phyloP scores from a whole-genome alignment of 2,113 vertebrate species.

The Neolamprologus devosi region DNA sequence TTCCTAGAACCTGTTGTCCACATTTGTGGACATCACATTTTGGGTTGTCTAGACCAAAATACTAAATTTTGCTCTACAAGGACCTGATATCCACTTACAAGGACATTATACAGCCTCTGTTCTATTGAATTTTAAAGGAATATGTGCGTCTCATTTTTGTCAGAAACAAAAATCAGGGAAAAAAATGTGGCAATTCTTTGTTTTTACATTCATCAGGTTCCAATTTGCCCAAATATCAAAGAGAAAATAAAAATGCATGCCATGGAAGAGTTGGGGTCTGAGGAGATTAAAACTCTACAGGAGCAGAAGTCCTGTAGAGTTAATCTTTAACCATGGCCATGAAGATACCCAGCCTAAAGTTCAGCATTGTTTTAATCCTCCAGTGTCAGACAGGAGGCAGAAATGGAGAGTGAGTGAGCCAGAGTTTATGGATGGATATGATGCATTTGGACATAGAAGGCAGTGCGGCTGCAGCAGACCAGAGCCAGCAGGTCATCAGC shows the following conservation, averaged over 20 bases:
- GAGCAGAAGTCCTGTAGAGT: background rate
- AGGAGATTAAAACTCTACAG: too few species aligned
- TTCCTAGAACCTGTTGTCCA: background rate
- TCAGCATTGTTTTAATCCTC: background rate
- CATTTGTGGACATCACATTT: background rate
- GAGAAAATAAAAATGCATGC: background rate
- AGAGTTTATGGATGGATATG: background rate
- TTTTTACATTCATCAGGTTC: background rate
- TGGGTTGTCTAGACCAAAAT: background rate
- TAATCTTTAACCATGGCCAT: background rate
- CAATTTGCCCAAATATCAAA: background rate
- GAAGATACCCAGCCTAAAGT: background rate
- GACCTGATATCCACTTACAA: rapidly evolving
- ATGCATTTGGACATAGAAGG: slow-evolving; percentile 19
- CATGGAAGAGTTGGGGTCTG: background rate
- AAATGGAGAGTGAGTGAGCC: background rate
- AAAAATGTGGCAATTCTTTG: background rate
- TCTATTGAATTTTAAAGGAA: background rate
- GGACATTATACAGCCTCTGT: background rate
- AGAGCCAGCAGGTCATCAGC: slow-evolving; percentile 15
- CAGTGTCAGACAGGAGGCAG: background rate
- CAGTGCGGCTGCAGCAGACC: background rate
- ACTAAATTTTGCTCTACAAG: background rate
- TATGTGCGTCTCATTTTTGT: background rate
- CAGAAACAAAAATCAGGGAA: background rate